Percentiles rank a stretch among this genome's conserved stretches.
These are phyloP conservation scores for Graptemys geographica DNA, from an alignment of 2,797 vertebrate genomes.

Conservation along the genomic window DNA sequence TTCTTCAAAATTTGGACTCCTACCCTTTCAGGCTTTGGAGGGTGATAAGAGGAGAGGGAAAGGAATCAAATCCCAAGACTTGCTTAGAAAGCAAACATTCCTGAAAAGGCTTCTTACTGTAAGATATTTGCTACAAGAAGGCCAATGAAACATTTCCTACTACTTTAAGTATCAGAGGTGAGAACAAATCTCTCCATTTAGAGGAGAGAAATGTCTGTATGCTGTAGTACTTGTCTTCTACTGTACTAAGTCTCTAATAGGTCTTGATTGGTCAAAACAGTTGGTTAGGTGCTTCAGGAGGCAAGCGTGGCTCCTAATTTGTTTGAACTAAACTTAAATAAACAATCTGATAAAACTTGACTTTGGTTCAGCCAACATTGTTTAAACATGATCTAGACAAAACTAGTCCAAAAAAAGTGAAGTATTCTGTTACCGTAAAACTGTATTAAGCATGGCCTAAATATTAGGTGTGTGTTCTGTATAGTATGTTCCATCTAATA, in stretches of 20 bases:
- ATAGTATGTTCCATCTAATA: slow-evolving; percentile 74
- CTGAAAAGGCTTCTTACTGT: slow-evolving; percentile 48
- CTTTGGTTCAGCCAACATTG: slow-evolving; percentile 37
- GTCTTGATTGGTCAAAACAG: background rate
- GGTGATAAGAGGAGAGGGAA: rapidly evolving
- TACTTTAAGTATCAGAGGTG: background rate
- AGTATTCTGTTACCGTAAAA: slow-evolving; percentile 74
- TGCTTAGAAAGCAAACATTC: slow-evolving; percentile 64
- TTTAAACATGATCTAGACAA: slow-evolving; percentile 7
- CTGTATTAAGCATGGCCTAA: slow-evolving; percentile 82
- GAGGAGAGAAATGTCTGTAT: background rate
- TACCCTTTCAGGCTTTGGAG: background rate
- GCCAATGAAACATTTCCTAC: slow-evolving; percentile 36
- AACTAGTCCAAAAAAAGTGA: slow-evolving; percentile 64
- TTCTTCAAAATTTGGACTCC: background rate
- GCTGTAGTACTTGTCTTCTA: background rate
- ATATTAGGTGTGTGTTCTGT: slow-evolving; percentile 80
- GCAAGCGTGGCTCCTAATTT: slow-evolving; percentile 30
- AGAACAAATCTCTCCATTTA: background rate
- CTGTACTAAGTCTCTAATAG: background rate
- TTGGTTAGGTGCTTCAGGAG: slow-evolving; percentile 47
- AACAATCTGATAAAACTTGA: background rate
- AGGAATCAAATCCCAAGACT: slow-evolving; percentile 26
- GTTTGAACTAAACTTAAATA: slow-evolving; percentile 13
- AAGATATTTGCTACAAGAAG: background rate